These are phyloP conservation scores for Leptobrachium ailaonicum DNA, from an alignment of 2,113 vertebrate genomes.

Conservation along the genomic window DNA sequence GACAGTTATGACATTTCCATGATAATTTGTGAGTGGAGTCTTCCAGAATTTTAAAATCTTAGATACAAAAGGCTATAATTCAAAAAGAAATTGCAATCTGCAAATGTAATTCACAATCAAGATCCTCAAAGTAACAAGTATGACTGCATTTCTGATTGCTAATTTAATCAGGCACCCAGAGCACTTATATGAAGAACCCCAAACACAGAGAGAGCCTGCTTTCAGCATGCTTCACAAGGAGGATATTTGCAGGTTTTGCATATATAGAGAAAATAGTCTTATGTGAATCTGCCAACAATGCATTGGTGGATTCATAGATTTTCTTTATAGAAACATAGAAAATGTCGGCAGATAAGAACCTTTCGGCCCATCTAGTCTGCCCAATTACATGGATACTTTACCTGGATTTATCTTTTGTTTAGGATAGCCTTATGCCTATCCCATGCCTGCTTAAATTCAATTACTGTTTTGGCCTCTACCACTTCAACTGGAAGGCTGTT, in stretches of 20 bases:
- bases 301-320: not conserved
- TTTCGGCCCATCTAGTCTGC: too few species aligned
- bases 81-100: slow-evolving; percentile 69
- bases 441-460: too few species aligned
- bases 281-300: not conserved
- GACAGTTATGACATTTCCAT: slow-evolving; percentile 1
- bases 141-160: slow-evolving; percentile 66
- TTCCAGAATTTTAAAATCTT: slow-evolving; percentile 53
- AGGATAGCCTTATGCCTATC: too few species aligned
- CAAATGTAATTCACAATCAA: slow-evolving; percentile 74
- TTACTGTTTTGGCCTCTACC: too few species aligned
- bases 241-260: not conserved
- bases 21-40: slow-evolving; percentile 37
- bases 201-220: slow-evolving; percentile 52
- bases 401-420: too few species aligned
- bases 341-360: too few species aligned
- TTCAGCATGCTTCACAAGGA: slow-evolving; percentile 20
- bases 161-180: slow-evolving; percentile 69
- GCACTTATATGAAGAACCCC: slow-evolving; percentile 60
- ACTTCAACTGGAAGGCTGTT: too few species aligned
- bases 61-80: slow-evolving; percentile 67
- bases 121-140: slow-evolving; percentile 69
- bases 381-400: too few species aligned
- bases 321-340: not conserved
- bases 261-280: not conserved